Base-by-base conservation (phyloP, 1,140 invertebrate genomes). In the Oncopeltus fasciatus region DNA sequence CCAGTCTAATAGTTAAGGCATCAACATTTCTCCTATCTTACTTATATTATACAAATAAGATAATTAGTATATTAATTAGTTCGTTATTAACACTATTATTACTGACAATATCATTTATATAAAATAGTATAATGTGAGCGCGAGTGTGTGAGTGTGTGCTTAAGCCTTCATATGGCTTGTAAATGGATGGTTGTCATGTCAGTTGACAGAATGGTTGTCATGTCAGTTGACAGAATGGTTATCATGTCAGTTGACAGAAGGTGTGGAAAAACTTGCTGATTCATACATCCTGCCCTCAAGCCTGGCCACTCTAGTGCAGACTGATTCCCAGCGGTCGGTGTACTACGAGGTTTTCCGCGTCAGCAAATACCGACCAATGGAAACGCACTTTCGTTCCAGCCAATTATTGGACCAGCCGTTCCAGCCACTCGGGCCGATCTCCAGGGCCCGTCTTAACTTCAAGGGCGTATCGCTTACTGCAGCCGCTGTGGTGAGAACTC, bases 221-320 rank as follows among this genome's bases (percentile, higher is more conserved):
- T 38, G 31, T 38, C 14, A 38, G 5, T 8, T 38, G 5, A 38
- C 14, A 38, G 31, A 8, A 5, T 38, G 14, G 5, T 38, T 38
- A 5, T 38, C 14, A 8, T 38, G 31, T 3, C 9, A 29, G 44
- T 24, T 28, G 9, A 16, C 26, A 29, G 59, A 60, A 3, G 33
- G 18, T 20, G 3, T 26, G 11, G 27, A 61, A 18, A 26, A 26
- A 14, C 20, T 61, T n/a, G 33, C 2, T 16, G 31, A 57, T 26
- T 14, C 53, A 1, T 62, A 57, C 53, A 57, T 62, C 11, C 53
- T 62, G 2, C 61, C 61, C 14, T 33, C 31, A 1, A 62, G 61
- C 21, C 57, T 1, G 12, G 61, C 57, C 16, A 62, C 53, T 8
- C 5, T 62, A 9, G 61, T 28, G n/a, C 61, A 62, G 21, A 8